Conservation (phyloP, 2,113 vertebrate species). For the Neomonachus schauinslandi region DNA sequence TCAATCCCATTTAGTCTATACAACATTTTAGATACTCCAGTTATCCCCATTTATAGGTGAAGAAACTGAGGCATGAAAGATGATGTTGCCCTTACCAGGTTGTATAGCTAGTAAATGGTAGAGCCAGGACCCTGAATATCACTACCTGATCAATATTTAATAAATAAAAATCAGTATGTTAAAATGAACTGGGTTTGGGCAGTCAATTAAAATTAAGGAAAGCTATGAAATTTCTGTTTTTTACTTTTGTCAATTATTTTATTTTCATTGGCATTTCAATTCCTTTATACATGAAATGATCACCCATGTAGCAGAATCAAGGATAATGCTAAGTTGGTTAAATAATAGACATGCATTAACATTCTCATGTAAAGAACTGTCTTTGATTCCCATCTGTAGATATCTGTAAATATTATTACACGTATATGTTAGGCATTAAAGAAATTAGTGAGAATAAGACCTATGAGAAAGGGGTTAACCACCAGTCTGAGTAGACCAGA, state of each 20-base stretch:
- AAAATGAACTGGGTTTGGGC: neutral
- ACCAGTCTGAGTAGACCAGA: neutral
- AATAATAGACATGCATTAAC: neutral
- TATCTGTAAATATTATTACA: constrained; percentile 14
- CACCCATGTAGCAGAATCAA: constrained; percentile 23
- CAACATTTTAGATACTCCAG: neutral
- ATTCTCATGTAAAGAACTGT: neutral
- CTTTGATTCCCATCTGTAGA: neutral
- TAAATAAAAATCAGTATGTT: neutral
- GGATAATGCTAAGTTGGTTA: constrained; percentile 21
- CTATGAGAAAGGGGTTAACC: neutral
- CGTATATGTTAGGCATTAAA: neutral
- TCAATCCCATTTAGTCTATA: neutral
- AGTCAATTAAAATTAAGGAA: constrained; percentile 29
- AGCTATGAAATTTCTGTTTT: constrained; percentile 6
- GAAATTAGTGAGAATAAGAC: neutral
- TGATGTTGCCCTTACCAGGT: neutral
- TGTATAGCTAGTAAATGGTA: neutral
- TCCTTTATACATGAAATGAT: constrained; percentile 27
- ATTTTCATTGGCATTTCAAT: constrained; percentile 49
- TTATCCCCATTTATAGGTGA: neutral
- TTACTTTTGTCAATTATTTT: neutral
- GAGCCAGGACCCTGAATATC: neutral
- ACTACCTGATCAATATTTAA: neutral
- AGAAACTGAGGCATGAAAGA: neutral